phyloP scores from a whole-genome alignment of 2,113 vertebrate species.

The Lynx canadensis region DNA sequence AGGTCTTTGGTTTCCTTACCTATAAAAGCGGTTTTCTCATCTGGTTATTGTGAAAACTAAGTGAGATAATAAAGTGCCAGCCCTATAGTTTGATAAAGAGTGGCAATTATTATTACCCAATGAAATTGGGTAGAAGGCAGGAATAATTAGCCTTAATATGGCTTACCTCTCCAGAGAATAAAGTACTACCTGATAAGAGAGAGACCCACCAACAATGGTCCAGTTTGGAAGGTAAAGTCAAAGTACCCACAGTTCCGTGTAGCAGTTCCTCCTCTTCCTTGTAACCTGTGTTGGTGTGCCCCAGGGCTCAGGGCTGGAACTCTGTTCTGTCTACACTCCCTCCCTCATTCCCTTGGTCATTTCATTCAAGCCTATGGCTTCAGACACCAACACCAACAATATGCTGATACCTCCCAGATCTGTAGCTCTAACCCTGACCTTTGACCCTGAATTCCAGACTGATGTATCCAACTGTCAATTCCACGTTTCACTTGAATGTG shows the following conservation, averaged over 20 bases:
- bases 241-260: neutral
- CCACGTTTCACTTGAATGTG: neutral
- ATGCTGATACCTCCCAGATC: neutral
- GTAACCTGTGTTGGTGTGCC: neutral
- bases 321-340: neutral
- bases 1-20: neutral
- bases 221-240: constrained; percentile 45
- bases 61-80: neutral
- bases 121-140: neutral
- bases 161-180: neutral
- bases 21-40: neutral
- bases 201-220: neutral
- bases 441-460: neutral
- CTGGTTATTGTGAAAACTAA: neutral
- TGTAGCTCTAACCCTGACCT: neutral
- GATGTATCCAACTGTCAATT: neutral
- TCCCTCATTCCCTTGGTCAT: neutral
- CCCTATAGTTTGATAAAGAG: neutral
- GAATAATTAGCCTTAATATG: neutral
- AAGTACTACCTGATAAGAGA: constrained; percentile 33
- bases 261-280: neutral
- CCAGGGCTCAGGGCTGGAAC: neutral
- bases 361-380: neutral
- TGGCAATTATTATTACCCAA: constrained; percentile 4
- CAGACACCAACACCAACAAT: neutral